Evolutionary conservation across 2,797 vertebrate species (phyloP), one percentile per base, ranked within the genome.

Genomic region (Labeo calbasu): DNA sequence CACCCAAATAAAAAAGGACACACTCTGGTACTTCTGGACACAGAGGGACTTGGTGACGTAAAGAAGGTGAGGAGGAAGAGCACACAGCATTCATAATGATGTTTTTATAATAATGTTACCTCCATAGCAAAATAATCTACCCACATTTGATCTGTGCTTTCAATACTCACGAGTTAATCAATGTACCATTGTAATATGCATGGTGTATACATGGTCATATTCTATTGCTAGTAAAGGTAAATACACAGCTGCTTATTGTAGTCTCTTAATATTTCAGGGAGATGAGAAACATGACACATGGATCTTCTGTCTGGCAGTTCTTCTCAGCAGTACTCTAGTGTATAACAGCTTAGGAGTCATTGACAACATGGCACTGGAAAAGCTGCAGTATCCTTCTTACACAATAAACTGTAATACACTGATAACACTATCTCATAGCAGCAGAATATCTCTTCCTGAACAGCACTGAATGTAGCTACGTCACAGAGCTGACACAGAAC

Each of bases 311-410:
- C 85, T 92, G 78, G 88, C 91, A 25, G 83, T 92, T 71, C 84
- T 94, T n/a, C 87, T 94, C 84, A 94, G 94, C 82, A 93, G 92
- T 86, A 92, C 91, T 14, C 84, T 94, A 19, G 89, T 94, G 23
- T 94, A 93, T 88, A 94, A 94, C 55, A 94, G 93, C 84, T 86
- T 91, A 32, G 91, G 92, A 1, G 87, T 85, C 83, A 94, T 94
- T 65, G 91, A 91, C 85, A 93, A 93, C 83, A 88, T 81, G 21
- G 92, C 91, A 40, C 88, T 94, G 85, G 92, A 93, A 81, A 91
- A 92, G 25, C 86, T 94, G 36, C 90, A 94, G 93, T 94, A 94
- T 94, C 93, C 90, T 93, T 91, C 85, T 2, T 19, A 23, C 12
- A 53, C 43, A 15, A 70, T 15, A 28, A 23, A 59, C 28, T 13